phyloP scores from a whole-genome alignment of 2,888 invertebrate genomes.

The Nezara viridula region DNA sequence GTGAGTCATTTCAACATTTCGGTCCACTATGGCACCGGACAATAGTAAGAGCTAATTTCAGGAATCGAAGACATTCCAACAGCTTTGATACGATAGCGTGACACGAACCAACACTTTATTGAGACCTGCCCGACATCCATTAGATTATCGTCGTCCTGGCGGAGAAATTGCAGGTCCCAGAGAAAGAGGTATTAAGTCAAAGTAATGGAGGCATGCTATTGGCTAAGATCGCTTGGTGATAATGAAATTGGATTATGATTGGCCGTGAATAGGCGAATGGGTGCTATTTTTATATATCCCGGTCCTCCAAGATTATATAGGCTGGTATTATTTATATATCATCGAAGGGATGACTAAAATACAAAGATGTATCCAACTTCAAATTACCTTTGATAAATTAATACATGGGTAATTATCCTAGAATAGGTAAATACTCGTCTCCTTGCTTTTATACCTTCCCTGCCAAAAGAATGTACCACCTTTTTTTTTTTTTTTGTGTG shows the following conservation, averaged over 20 bases:
- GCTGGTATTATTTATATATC: too few species aligned
- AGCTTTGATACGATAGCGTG: neutral
- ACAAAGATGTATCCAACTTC: too few species aligned
- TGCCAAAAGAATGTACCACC: too few species aligned
- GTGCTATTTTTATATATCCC: neutral
- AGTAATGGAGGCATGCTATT: constrained; percentile 2
- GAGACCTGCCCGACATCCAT: neutral
- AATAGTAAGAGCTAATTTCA: too few species aligned
- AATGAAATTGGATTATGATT: constrained; percentile 7
- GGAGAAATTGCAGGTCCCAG: neutral
- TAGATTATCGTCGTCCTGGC: neutral
- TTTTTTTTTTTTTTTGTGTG: too few species aligned
- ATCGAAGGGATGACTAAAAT: too few species aligned
- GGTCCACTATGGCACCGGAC: too few species aligned
- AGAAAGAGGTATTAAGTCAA: neutral
- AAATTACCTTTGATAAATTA: too few species aligned
- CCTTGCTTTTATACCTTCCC: too few species aligned
- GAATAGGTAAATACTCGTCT: too few species aligned
- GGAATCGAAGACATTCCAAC: neutral
- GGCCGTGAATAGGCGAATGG: neutral
- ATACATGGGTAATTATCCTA: too few species aligned
- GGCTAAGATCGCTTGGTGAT: neutral
- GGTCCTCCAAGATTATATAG: neutral
- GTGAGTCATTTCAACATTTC: too few species aligned
- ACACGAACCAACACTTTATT: neutral